Evolutionary conservation across 2,888 invertebrate species (phyloP).

Genomic region (Drosophila cyrtoloma): DNA sequence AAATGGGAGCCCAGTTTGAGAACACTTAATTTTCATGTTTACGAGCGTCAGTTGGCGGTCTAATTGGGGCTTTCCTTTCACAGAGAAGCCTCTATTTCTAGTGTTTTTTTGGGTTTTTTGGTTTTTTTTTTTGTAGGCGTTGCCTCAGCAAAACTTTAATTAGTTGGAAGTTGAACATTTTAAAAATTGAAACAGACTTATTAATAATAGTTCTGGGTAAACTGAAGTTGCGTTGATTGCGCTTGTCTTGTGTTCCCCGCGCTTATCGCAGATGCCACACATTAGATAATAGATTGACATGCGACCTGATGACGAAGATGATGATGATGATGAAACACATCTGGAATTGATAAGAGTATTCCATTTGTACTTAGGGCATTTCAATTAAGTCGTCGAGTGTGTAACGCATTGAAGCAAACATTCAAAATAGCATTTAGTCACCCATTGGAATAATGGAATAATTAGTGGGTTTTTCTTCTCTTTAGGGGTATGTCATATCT

Average conservation of each 20-base stretch:
- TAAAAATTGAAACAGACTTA: slow-evolving; percentile 18
- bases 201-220: slow-evolving; percentile 46
- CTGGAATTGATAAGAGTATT: not conserved
- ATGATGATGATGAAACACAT: slow-evolving; percentile 12
- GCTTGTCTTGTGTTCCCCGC: slow-evolving; percentile 15
- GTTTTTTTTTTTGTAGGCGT: slow-evolving; percentile 49
- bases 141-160: slow-evolving; percentile 51
- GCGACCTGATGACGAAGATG: slow-evolving; percentile 26
- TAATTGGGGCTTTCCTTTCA: slow-evolving; percentile 66
- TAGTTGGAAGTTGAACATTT: slow-evolving; percentile 35
- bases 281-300: slow-evolving; percentile 34
- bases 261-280: slow-evolving; percentile 62
- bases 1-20: slow-evolving; percentile 41
- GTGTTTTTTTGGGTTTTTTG: not conserved
- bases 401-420: not conserved
- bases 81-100: slow-evolving; percentile 21
- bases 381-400: not conserved
- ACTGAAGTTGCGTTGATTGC: slow-evolving; percentile 43
- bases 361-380: not conserved
- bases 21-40: slow-evolving; percentile 55
- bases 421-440: slow-evolving; percentile 1
- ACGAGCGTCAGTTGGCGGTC: slow-evolving; percentile 41
- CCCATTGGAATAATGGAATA: not conserved
- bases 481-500: not conserved
- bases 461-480: not conserved